Base-by-base conservation (phyloP, 2,888 invertebrate species). In the Malachius bipustulatus region DNA sequence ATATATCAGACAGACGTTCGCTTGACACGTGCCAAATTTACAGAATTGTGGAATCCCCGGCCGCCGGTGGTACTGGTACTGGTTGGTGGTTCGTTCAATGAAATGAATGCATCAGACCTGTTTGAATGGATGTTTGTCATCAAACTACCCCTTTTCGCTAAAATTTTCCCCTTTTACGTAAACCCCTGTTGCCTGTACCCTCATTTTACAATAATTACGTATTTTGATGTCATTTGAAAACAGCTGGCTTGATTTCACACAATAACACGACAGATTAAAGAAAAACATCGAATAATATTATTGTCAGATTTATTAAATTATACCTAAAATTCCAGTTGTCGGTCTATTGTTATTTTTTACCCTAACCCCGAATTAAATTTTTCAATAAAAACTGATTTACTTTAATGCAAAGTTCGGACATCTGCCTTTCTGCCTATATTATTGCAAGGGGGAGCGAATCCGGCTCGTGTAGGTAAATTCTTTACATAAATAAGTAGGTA, bases 201-300 rank as follows among this genome's bases (percentile, higher is more conserved):
- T 57, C 55, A 57, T 57, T 59, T 59, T 56, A 56, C 54, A 60
- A 59, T 60, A 61, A 61, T 62, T 62, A 59, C 57, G 55, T 52
- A 58, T 57, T 60, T 57, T 54, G 54, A 55, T 55, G 56, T 49
- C 49, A 56, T 54, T 54, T 47, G 50, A 43, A 49, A 36, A 49
- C 59, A 57, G 59, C 58, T 59, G 57, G 46, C 49, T 42, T 48
- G 48, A 49, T 47, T 51, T 46, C 39, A 40, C 48, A 51, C 51
- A 56, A 54, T 52, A 48, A 51, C 45, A 49, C 34, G 37, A 49
- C 36, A 50, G 53, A 57, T 56, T 54, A 54, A 54, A 55, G 53
- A 50, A 54, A 56, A 55, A 58, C 53, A 53, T 46, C 44, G 44
- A 43, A 44, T 41, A 44, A 47, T 47, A 49, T 30, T 34, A 37